phyloP scores from a whole-genome alignment of 2,888 invertebrate genomes.

The Lepidochitona cinerea region DNA sequence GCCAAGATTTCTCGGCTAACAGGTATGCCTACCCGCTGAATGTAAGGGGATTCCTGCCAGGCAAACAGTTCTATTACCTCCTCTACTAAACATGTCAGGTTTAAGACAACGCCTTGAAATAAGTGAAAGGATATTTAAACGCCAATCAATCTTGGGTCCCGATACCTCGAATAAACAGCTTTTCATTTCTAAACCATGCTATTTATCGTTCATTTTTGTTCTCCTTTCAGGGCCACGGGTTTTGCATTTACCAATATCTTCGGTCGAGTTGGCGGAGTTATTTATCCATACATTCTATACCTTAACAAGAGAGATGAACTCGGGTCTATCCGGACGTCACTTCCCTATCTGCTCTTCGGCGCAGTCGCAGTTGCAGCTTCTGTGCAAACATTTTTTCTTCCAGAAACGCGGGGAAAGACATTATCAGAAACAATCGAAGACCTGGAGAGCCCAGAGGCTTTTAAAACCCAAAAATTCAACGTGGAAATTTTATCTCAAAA shows the following conservation, averaged over 20 bases:
- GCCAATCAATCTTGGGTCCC: no score
- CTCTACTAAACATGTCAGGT: no score
- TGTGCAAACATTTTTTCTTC: neutral
- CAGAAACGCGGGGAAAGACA: neutral
- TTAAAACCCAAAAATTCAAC: no score
- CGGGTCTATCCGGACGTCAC: constrained; percentile 20
- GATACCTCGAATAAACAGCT: no score
- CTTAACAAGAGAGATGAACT: constrained; percentile 30
- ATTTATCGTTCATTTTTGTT: neutral
- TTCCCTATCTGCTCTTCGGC: constrained; percentile 18
- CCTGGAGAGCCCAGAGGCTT: neutral
- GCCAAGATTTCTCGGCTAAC: no score
- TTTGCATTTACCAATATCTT: constrained; percentile 10
- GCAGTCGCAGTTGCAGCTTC: neutral
- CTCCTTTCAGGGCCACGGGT: neutral
- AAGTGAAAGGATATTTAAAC: no score
- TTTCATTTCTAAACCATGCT: no score
- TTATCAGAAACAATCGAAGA: constrained; percentile 6
- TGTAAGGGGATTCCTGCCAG: no score
- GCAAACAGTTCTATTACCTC: no score
- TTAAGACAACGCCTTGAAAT: no score
- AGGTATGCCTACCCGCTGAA: no score
- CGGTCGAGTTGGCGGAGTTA: constrained; percentile 37
- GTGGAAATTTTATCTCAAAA: no score
- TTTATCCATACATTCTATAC: constrained; percentile 39